Conservation (phyloP, 64 coral and sea anemone species). For the Stichodactyla helianthus region DNA sequence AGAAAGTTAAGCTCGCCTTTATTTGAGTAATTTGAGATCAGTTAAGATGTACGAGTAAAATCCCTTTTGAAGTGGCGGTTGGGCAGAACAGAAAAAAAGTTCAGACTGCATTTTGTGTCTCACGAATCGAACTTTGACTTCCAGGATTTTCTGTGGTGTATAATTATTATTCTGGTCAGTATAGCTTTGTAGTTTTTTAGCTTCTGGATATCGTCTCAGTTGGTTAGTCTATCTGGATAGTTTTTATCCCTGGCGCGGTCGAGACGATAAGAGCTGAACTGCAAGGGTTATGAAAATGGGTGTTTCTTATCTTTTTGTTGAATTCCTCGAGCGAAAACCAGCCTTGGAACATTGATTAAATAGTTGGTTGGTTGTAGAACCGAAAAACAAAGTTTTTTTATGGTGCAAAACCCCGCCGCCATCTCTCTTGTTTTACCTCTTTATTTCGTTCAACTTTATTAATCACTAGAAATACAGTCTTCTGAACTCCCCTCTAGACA, state of each 20-base stretch:
- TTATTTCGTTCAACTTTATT: too few species aligned
- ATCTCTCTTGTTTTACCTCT: not conserved
- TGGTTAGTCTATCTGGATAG: not conserved
- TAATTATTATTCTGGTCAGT: too few species aligned
- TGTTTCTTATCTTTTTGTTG: not conserved
- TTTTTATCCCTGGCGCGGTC: not conserved
- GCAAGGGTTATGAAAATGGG: not conserved
- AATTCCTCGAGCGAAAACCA: not conserved
- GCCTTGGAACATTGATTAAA: too few species aligned
- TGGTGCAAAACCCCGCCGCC: not conserved
- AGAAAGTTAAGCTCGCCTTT: not conserved
- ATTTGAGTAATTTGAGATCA: not conserved
- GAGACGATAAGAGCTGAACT: not conserved
- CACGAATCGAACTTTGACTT: too few species aligned
- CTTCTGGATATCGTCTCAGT: not conserved
- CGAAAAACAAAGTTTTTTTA: not conserved
- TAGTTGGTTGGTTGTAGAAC: too few species aligned
- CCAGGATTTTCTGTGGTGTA: too few species aligned
- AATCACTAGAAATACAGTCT: too few species aligned
- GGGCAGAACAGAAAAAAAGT: not conserved
- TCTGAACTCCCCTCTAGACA: too few species aligned
- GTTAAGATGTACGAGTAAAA: not conserved
- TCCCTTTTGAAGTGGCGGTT: not conserved
- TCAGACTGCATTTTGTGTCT: too few species aligned
- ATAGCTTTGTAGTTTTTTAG: too few species aligned